Evolutionary conservation across 1,140 invertebrate genomes (phyloP), one percentile per base, ranked within the genome.

Genomic region (Arctopsyche grandis): DNA sequence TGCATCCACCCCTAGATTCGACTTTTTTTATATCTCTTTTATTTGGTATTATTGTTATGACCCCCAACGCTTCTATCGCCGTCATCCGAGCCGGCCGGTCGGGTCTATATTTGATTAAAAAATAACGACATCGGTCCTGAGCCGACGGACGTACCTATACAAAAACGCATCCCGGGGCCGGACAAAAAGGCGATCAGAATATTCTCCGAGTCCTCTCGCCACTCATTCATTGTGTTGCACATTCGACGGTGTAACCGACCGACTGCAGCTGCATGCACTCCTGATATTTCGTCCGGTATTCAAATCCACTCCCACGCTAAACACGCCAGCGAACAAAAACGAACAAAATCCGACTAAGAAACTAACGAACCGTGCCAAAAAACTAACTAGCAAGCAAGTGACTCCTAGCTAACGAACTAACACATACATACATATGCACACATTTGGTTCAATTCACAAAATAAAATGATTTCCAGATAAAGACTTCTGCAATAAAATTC

Each of bases 101-200:
- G 85, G 85, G 84, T 83, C 83, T 88, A 88, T 88, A 89, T 89
- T 89, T 88, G 88, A 89, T 89, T 89, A 89, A 89, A 89, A 89
- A 89, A 88, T 89, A 89, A 89, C 86, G 87, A 88, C 88, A 87
- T 87, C 85, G 86, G 87, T 86, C 86, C 87, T 84, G 85, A 85
- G 84, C 83, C 80, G 84, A 83, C 82, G 66, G 56, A 66, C 83
- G 79, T 38, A n/a, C n/a, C n/a, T 84, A 70, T 66, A 75, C 76
- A 78, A 80, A 77, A 80, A 77, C 46, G 52, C 21, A 43, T 71
- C 69, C 12, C 10, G 38, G 29, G 29, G 38, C 69, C 1, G 29
- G 26, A 82, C 83, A 83, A 81, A 38, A 83, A 79, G 87, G 87
- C 84, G 85, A 86, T 84, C 84, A 87, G 87, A 88, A 87, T 82